Conservation (phyloP, 2,797 vertebrate species). For the Peromyscus aztecus region DNA sequence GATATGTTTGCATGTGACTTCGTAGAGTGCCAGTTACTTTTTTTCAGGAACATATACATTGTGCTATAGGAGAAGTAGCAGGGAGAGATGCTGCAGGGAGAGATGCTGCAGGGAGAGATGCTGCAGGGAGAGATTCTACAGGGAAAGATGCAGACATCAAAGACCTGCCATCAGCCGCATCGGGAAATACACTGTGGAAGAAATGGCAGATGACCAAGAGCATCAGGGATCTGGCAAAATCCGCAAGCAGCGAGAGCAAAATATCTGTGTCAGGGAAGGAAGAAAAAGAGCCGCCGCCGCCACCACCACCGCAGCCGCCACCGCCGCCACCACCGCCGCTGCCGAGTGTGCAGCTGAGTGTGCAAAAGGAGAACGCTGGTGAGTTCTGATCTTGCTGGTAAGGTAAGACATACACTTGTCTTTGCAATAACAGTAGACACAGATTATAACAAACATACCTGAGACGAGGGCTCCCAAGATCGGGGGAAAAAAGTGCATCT, state of each 20-base stretch:
- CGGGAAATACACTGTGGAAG: slow-evolving; percentile 40
- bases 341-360: too few relatives aligned
- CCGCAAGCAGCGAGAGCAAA: not conserved
- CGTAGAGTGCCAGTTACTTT: not conserved
- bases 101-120: not conserved
- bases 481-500: not conserved
- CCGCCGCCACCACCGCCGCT: too few relatives aligned
- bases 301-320: too few relatives aligned
- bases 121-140: not conserved
- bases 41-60: not conserved
- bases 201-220: slow-evolving; percentile 41
- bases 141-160: not conserved
- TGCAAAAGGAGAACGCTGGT: not conserved
- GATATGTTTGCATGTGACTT: not conserved
- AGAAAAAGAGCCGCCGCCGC: not conserved
- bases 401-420: not conserved
- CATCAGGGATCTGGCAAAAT: slow-evolving; percentile 26
- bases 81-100: not conserved
- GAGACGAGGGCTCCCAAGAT: not conserved
- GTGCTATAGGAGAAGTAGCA: slow-evolving; percentile 30
- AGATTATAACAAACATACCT: not conserved
- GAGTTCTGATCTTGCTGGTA: not conserved
- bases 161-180: accelerated
- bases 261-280: not conserved
- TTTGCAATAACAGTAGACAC: not conserved